Percentiles rank a stretch among this genome's conserved stretches.
These are phyloP conservation scores for Cylas formicarius DNA, from an alignment of 1,140 invertebrate species.

Conservation along the genomic window DNA sequence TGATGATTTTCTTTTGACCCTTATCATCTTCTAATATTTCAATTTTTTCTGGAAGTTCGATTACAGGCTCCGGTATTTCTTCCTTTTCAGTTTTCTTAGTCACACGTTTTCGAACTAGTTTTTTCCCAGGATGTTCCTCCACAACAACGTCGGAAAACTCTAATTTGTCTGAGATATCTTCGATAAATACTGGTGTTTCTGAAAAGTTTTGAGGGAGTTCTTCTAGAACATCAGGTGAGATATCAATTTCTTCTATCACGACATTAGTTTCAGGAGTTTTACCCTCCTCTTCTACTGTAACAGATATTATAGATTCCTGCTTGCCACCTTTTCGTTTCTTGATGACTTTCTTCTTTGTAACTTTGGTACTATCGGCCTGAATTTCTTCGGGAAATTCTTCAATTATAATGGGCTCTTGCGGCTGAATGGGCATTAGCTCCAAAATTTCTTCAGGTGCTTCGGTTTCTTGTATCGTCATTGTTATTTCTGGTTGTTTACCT, in stretches of 20 bases:
- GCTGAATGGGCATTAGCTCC: not conserved
- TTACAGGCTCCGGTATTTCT: slow-evolving; percentile 30
- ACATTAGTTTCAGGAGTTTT: slow-evolving; percentile 40
- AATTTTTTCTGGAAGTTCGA: slow-evolving; percentile 32
- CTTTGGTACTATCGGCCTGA: slow-evolving; percentile 20
- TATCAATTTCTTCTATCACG: slow-evolving; percentile 37
- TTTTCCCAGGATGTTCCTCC: slow-evolving; percentile 30
- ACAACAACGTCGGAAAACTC: slow-evolving; percentile 36
- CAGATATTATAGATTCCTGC: slow-evolving; percentile 42
- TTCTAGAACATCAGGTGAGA: slow-evolving; percentile 36
- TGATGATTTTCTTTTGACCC: slow-evolving; percentile 38
- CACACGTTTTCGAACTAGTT: slow-evolving; percentile 32
- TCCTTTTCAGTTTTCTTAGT: slow-evolving; percentile 29
- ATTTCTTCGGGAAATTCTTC: slow-evolving; percentile 36
- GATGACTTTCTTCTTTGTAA: slow-evolving; percentile 19
- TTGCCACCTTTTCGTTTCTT: slow-evolving; percentile 31
- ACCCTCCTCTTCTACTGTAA: slow-evolving; percentile 44
- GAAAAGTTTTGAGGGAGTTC: slow-evolving; percentile 34
- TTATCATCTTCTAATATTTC: slow-evolving; percentile 29
- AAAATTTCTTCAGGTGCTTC: slow-evolving; percentile 34
- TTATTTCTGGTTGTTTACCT: slow-evolving; percentile 39
- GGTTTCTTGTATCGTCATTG: slow-evolving; percentile 35
- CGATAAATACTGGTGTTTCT: slow-evolving; percentile 27
- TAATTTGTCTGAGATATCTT: slow-evolving; percentile 29
- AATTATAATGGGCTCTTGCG: slow-evolving; percentile 19